These are phyloP conservation scores for Cosmia pyralina DNA, from an alignment of 2,888 invertebrate species.

Conservation along the genomic window DNA sequence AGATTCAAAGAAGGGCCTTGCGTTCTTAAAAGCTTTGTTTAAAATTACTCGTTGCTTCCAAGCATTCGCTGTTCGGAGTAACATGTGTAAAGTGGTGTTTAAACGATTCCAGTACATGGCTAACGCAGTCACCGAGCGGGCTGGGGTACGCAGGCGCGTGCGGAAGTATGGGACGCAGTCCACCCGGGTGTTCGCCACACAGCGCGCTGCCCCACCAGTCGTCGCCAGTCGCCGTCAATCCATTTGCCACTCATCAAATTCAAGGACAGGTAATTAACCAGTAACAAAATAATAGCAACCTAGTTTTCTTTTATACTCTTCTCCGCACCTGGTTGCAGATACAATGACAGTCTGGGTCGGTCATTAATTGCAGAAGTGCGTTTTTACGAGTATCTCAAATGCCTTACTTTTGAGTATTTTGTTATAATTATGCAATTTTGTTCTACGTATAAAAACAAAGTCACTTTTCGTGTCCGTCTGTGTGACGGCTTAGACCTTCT, in stretches of 20 bases:
- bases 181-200: conserved; percentile 83
- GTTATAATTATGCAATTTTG: neutral
- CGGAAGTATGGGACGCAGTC: conserved; percentile 81
- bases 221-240: conserved; percentile 82
- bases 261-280: conserved; percentile 81
- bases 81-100: conserved; percentile 47
- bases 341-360: neutral
- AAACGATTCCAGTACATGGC: conserved; percentile 80
- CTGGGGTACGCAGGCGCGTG: conserved; percentile 80
- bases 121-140: conserved; percentile 80
- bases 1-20: conserved; percentile 5
- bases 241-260: conserved; percentile 83
- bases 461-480: neutral
- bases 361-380: too few species aligned
- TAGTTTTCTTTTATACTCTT: neutral
- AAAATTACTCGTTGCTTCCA: conserved; percentile 42
- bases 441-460: neutral
- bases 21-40: conserved; percentile 36
- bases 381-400: neutral
- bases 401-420: neutral
- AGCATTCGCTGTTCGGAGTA: conserved; percentile 27
- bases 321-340: neutral
- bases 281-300: neutral
- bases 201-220: conserved; percentile 82
- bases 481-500: too few species aligned